Percentiles rank a stretch among this genome's conserved stretches.
Evolutionary conservation across 2,113 vertebrate species (phyloP).

Genomic region (Erythrolamprus reginae): DNA sequence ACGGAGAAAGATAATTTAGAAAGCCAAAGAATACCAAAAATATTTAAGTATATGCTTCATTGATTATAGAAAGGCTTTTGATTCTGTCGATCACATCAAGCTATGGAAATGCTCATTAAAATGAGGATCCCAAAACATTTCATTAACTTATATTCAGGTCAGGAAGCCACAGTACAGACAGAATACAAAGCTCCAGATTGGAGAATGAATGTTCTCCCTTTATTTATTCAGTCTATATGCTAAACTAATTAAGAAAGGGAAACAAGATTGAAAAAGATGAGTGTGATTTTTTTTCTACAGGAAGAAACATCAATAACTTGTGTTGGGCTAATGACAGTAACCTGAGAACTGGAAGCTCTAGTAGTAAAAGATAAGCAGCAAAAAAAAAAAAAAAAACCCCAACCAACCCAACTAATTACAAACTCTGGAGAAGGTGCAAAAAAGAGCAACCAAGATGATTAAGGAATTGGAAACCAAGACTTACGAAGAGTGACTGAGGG

Average conservation of each 20-base stretch:
- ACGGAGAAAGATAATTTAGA: not conserved
- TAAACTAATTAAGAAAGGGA: not conserved
- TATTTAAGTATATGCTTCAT: not conserved
- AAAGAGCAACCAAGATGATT: too few relatives aligned
- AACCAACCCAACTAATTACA: too few relatives aligned
- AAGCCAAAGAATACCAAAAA: not conserved
- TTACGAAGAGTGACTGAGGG: too few relatives aligned
- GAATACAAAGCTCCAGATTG: not conserved
- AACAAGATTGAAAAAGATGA: not conserved
- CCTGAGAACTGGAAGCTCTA: not conserved
- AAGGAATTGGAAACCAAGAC: too few relatives aligned
- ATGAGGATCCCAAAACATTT: not conserved
- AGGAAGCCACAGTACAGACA: not conserved
- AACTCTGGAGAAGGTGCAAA: too few relatives aligned
- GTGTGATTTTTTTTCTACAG: not conserved
- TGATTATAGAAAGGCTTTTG: not conserved
- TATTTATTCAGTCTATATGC: not conserved
- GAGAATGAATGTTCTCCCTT: not conserved
- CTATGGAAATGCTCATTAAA: not conserved
- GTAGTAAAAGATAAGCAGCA: not conserved
- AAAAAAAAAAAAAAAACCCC: too few relatives aligned
- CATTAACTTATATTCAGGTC: not conserved
- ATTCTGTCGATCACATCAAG: not conserved
- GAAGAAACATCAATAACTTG: not conserved
- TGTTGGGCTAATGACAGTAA: not conserved